Base-by-base conservation (phyloP, 2,888 invertebrate species). In the Serripes groenlandicus region DNA sequence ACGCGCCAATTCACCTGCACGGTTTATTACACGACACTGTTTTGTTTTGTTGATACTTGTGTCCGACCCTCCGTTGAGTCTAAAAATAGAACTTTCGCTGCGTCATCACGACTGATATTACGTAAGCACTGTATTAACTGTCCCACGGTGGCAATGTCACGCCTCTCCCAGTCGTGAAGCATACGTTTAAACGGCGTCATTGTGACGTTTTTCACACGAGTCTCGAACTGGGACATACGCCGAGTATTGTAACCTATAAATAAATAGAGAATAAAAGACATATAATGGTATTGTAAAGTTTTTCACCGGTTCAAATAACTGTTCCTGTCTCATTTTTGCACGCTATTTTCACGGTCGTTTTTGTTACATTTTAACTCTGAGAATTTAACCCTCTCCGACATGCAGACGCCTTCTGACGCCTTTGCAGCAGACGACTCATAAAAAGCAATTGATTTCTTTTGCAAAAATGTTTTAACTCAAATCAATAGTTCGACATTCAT, bases 31-130 rank as follows among this genome's bases (percentile, higher is more conserved):
- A 72, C 72, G 5, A 72, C 72, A 35, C 54, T 72, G n/a, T 28
- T 62, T 23, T 75, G 73, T 54, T 76, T 79, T 21, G 76, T 52
- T 15, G 68, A 9, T 23, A 74, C 30, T 49, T 86, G 82, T 35
- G 85, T 78, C 70, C 83, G 66, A 18, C 85, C 82, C 49, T 86
- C 85, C n/a, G 83, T 75, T 1, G 82, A 72, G 60, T 88, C 89
- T 54, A 82, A 66, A 58, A 87, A 88, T 56, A 91, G 49, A 9
- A 90, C 68, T 56, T 82, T 81, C 0, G 89, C 88, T 21, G 88
- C 88, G 75, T 92, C 92, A 26, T 87, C 88, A 23, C 92, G 86
- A 11, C 90, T 91, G 18, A 90, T 87, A 75, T 89, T 90, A 70
- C 87, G 87, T 54, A 92, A 79, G 21, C 90, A 90, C 56, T 89